Evolutionary conservation across 2,797 vertebrate genomes (phyloP).

Genomic region (Crenuchus spilurus): DNA sequence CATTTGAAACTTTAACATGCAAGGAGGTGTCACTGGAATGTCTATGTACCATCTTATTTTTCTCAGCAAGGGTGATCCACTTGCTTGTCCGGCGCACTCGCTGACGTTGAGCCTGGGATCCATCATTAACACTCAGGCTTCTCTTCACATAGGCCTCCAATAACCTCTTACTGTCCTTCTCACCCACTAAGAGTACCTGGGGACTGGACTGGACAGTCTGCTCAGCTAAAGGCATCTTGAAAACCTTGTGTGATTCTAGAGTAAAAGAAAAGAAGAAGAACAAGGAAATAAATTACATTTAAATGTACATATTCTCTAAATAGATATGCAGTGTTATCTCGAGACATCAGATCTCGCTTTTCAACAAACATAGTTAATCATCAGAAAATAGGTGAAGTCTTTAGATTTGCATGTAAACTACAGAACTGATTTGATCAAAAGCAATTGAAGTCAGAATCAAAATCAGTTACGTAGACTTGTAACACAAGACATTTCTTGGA

Average conservation of each 20-base stretch:
- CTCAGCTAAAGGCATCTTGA: slow-evolving; percentile 59
- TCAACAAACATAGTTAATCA: no score
- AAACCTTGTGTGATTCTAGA: slow-evolving; percentile 14
- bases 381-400: no score
- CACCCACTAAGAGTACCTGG: slow-evolving; percentile 79
- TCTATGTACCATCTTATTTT: slow-evolving; percentile 42
- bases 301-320: no score
- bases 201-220: slow-evolving; percentile 38
- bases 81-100: slow-evolving; percentile 50
- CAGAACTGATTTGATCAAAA: no score
- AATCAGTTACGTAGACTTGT: no score
- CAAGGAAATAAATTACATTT: background rate
- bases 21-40: slow-evolving; percentile 74
- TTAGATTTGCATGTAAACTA: no score
- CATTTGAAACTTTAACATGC: slow-evolving; percentile 22
- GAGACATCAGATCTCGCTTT: no score
- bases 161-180: slow-evolving; percentile 74
- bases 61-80: slow-evolving; percentile 64
- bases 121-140: slow-evolving; percentile 78
- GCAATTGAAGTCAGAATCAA: no score
- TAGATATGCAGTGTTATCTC: no score
- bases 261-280: slow-evolving; percentile 15
- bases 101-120: background rate
- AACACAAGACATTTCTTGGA: no score
- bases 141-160: slow-evolving; percentile 80